These are phyloP conservation scores for Aplysia californica DNA, from an alignment of 1,140 invertebrate genomes.

Conservation along the genomic window DNA sequence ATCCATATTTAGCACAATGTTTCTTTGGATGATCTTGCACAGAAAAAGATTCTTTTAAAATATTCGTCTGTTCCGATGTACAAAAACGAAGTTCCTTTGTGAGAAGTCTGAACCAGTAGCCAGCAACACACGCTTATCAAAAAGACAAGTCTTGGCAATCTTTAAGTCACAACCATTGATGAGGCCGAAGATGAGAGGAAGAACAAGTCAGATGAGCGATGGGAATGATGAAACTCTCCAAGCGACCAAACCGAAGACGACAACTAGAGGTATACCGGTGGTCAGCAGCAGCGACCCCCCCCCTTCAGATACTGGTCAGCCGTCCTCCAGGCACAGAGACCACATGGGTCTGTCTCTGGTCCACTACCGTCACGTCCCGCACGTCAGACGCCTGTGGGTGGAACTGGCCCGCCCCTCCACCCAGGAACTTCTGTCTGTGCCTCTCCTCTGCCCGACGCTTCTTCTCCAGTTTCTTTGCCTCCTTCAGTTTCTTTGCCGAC, in stretches of 20 bases:
- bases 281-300: too few relatives aligned
- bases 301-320: constrained; percentile 37
- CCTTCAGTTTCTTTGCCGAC: constrained; percentile 45
- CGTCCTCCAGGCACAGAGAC: constrained; percentile 34
- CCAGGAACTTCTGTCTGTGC: constrained; percentile 46
- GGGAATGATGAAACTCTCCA: not conserved
- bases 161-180: not conserved
- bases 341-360: too few relatives aligned
- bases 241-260: not conserved
- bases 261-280: not conserved
- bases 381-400: constrained; percentile 29
- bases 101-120: too few relatives aligned
- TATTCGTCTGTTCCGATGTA: too few relatives aligned
- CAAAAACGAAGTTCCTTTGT: too few relatives aligned
- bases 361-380: constrained; percentile 34
- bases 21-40: too few relatives aligned
- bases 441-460: constrained; percentile 56
- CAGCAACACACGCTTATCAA: not conserved
- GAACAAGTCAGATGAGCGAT: not conserved
- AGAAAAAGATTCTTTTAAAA: too few relatives aligned
- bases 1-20: too few relatives aligned
- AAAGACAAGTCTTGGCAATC: not conserved
- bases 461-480: constrained; percentile 57
- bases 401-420: constrained; percentile 16
- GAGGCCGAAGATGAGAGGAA: not conserved